phyloP scores from a whole-genome alignment of 2,797 vertebrate species.

The Falco biarmicus region DNA sequence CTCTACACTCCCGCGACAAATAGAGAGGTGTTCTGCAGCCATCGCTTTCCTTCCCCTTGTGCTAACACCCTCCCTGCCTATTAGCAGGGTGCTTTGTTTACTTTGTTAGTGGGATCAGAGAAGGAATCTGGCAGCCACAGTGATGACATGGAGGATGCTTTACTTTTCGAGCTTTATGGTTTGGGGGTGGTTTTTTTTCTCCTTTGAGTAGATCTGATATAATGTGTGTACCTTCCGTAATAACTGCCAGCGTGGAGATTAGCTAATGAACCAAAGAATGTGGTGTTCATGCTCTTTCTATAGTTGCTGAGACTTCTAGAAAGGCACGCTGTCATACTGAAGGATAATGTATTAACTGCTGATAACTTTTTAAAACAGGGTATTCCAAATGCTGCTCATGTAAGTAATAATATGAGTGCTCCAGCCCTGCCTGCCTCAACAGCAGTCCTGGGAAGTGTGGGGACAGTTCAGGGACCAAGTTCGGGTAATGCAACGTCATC shows the following conservation, averaged over 20 bases:
- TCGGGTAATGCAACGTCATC: conserved; percentile 84
- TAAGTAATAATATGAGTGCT: conserved; percentile 78
- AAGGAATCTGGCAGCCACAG: not conserved
- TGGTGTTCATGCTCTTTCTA: not conserved
- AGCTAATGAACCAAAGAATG: not conserved
- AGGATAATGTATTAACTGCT: conserved; percentile 40
- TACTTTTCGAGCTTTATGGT: not conserved
- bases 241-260: not conserved
- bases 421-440: conserved; percentile 80
- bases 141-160: not conserved
- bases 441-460: conserved; percentile 78
- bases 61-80: not conserved
- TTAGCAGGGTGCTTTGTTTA: not conserved
- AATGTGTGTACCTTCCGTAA: not conserved
- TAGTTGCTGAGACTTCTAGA: not conserved
- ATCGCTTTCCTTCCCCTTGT: not conserved
- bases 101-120: not conserved
- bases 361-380: conserved; percentile 82
- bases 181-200: not conserved
- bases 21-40: not conserved
- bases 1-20: not conserved
- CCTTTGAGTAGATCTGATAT: not conserved
- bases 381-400: conserved; percentile 79
- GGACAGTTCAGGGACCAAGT: conserved; percentile 76
- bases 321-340: not conserved